These are phyloP conservation scores for Thecophora atra DNA, from an alignment of 2,888 invertebrate genomes.

Conservation along the genomic window DNA sequence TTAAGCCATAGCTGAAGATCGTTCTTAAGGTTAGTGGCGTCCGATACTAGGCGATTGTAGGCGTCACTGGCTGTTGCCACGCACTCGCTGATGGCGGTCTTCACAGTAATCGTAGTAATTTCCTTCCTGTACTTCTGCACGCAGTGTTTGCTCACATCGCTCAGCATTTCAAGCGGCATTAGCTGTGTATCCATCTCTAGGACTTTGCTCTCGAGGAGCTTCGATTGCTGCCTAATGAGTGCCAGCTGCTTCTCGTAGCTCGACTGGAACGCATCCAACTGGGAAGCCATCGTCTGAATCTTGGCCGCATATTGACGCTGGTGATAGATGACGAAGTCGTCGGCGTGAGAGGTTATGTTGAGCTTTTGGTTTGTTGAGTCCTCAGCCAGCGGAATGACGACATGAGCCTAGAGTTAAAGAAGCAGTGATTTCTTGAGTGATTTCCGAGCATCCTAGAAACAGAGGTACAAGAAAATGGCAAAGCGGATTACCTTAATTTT, in stretches of 20 bases:
- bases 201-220: conserved; percentile 32
- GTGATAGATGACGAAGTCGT: conserved; percentile 43
- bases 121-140: conserved; percentile 42
- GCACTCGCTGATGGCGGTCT: conserved; percentile 30
- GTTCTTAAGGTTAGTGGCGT: conserved; percentile 2
- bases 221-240: conserved; percentile 29
- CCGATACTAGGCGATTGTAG: conserved; percentile 1
- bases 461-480: no score
- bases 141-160: conserved; percentile 42
- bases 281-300: conserved; percentile 36
- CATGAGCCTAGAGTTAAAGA: conserved; percentile 12
- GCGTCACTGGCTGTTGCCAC: conserved; percentile 31
- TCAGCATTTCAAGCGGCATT: conserved; percentile 40
- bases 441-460: background rate
- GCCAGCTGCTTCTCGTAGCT: conserved; percentile 33
- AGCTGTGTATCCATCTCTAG: conserved; percentile 39
- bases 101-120: conserved; percentile 34
- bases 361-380: background rate
- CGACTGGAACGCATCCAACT: conserved; percentile 31
- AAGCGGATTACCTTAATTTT: background rate
- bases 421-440: background rate
- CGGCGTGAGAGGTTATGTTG: conserved; percentile 26
- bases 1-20: conserved; percentile 42
- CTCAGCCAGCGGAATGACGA: background rate
- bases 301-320: conserved; percentile 41